Base-by-base conservation (phyloP, 2,888 invertebrate species). In the Stramonita haemastoma region DNA sequence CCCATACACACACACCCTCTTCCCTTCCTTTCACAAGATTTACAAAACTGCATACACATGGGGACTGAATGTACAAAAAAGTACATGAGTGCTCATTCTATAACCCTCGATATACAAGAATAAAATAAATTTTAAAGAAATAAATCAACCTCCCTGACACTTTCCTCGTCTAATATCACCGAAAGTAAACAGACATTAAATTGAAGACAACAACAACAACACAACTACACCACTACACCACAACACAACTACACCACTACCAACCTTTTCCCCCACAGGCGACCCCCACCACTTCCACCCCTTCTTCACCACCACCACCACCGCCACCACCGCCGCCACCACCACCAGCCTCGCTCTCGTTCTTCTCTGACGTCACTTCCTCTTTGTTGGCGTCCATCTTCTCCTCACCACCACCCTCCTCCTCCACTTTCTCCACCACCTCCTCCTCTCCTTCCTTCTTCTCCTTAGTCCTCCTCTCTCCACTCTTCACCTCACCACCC, bases 351-450 rank as follows among this genome's bases (percentile, higher is more conserved):
- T 26, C 36, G 36, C 83, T 29, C 26, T 66, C 56, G 32, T 13
- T 11, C 13, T 34, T n/a, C 56, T 73, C 73, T 56, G 84, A 73
- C 60, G 66, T 57, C 36, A 60, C 87, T n/a, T 88, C 88, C 60
- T 86, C 88, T 86, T 88, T 90, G 83, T 46, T 29, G 1, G 34
- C 66, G n/a, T 90, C 86, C 81, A 19, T 57, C 81, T 86, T 88
- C 73, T 87, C 90, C 70, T 85, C 85, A 8, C 87, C 90, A 56
- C 77, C 85, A 2, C 85, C 57, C 29, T 57, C 77, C 73, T 73
- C 77, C 77, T 19, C 77, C n/a, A n/a, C n/a, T n/a, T n/a, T n/a
- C n/a, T 90, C 86, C 81, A 17, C 86, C 81, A 19, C 34, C 81
- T 86, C 86, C 73, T 87, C 90, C 70, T 85, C 85, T 2, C 87